Percentiles rank a stretch among this genome's conserved stretches.
Conservation (phyloP, 2,888 invertebrate species). For the Drosophila mayaguana region DNA sequence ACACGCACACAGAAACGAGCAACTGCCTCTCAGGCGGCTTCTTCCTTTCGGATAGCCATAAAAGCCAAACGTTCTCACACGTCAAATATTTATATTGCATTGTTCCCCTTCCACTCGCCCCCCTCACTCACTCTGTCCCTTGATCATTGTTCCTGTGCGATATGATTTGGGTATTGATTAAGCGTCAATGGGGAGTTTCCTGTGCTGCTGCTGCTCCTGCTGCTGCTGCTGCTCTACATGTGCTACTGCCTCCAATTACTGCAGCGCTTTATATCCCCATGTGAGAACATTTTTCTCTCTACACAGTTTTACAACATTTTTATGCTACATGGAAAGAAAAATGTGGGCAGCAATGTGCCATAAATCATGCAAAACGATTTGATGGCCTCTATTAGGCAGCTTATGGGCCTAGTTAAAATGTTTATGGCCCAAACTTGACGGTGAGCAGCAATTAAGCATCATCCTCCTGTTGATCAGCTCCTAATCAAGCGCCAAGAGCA, state of each 20-base stretch:
- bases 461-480: constrained; percentile 50
- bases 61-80: constrained; percentile 75
- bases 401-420: constrained; percentile 74
- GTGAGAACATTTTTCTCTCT: constrained; percentile 32
- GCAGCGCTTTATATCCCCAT: constrained; percentile 63
- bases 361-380: constrained; percentile 72
- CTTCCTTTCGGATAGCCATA: constrained; percentile 47
- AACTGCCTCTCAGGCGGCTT: constrained; percentile 13
- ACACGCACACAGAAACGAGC: neutral
- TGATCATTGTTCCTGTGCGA: constrained; percentile 37
- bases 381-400: constrained; percentile 68
- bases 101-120: constrained; percentile 12
- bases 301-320: constrained; percentile 60
- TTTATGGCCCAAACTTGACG: constrained; percentile 69
- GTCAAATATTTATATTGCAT: constrained; percentile 78
- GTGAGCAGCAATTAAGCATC: constrained; percentile 65
- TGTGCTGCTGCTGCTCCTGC: constrained; percentile 8
- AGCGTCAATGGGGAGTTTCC: constrained; percentile 54
- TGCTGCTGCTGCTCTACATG: constrained; percentile 20
- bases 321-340: constrained; percentile 59
- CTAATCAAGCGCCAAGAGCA: neutral
- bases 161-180: constrained; percentile 77
- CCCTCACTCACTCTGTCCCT: constrained; percentile 6
- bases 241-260: constrained; percentile 65
- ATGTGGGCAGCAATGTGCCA: constrained; percentile 21